A percentile compares a stretch with the other conserved stretches of the same genome.
These are phyloP conservation scores for Scaptomyza tumidula DNA, from an alignment of 2,888 invertebrate species.

Conservation along the genomic window DNA sequence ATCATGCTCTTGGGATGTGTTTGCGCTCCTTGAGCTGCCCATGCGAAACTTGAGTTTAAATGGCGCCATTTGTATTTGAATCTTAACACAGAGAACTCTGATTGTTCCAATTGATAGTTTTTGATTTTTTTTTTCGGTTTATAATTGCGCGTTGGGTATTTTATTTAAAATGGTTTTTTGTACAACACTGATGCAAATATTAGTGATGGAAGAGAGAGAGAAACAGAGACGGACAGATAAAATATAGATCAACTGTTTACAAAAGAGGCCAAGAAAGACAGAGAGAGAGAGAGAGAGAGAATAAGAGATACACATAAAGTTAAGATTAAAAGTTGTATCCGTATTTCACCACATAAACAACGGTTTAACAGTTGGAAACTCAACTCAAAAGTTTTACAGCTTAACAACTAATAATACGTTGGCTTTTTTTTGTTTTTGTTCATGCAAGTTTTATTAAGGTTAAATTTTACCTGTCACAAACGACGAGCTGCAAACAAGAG, in stretches of 20 bases:
- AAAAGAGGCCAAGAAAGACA: background rate
- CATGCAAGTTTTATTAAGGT: conserved; percentile 37
- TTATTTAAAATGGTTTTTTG: conserved; percentile 13
- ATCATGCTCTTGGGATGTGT: conserved; percentile 84
- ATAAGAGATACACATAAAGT: conserved; percentile 12
- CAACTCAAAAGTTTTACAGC: conserved; percentile 15
- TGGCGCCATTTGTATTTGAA: conserved; percentile 80
- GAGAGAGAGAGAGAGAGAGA: conserved; percentile 10
- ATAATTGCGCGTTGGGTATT: conserved; percentile 27
- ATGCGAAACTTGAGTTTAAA: conserved; percentile 85
- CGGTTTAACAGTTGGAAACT: conserved; percentile 5
- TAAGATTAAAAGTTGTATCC: conserved; percentile 16
- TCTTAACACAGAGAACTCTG: conserved; percentile 10
- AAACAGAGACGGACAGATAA: conserved; percentile 10
- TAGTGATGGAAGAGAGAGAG: conserved; percentile 9
- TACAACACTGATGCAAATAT: conserved; percentile 64
- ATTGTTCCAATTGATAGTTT: conserved; percentile 11
- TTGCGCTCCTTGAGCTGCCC: conserved; percentile 84
- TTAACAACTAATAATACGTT: conserved; percentile 3
- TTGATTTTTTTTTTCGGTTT: background rate
- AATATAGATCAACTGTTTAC: conserved; percentile 8
- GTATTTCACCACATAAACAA: conserved; percentile 33
- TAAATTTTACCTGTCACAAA: conserved; percentile 14
- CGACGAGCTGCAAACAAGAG: conserved; percentile 29
- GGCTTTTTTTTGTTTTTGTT: background rate